Evolutionary conservation across 2,888 invertebrate species (phyloP), one percentile per base, ranked within the genome.

Genomic region (Cantharis nigra): DNA sequence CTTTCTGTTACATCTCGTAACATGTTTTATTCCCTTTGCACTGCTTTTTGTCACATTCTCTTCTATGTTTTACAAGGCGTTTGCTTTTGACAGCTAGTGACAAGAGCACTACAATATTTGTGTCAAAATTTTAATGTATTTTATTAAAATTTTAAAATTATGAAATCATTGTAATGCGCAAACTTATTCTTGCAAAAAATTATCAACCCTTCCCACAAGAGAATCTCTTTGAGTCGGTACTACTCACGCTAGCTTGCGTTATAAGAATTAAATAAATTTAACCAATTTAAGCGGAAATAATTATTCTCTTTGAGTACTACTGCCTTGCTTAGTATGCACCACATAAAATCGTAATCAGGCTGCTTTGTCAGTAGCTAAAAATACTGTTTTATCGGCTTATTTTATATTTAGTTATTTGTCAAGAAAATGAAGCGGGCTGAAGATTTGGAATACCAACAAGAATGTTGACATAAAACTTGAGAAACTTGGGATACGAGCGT

Each of bases 11-110:
- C 74, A 76, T 76, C 72, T 76, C 74, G 71, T 62, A 67, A 71
- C 76, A 79, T 79, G 78, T 79, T 79, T 79, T 79, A 79, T 79
- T 79, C 78, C 76, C 78, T 79, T 79, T 79, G 76, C 74, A 70
- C 63, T 33, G 76, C 78, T 79, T 76, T 79, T 79, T 79, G 76
- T 76, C 76, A 72, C 74, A 79, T 76, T 78, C 74, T 74, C 76
- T 72, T 78, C 74, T 79, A 71, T 70, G 76, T 79, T 74, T 79
- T 76, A 71, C 76, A 76, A 74, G 76, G 75, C 74, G 71, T 23
- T 67, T 79, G 78, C 77, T 80, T 80, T 79, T 80, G 80, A 78
- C 80, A 79, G 75, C 49, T 63, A 70, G 71, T 76, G 79, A 80
- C 80, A 81, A 81, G 80, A 80, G 78, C 79, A 79, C 75, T 75